Evolutionary conservation across 2,797 vertebrate species (phyloP), one percentile per base, ranked within the genome.

Genomic region (Eospalax fontanierii): DNA sequence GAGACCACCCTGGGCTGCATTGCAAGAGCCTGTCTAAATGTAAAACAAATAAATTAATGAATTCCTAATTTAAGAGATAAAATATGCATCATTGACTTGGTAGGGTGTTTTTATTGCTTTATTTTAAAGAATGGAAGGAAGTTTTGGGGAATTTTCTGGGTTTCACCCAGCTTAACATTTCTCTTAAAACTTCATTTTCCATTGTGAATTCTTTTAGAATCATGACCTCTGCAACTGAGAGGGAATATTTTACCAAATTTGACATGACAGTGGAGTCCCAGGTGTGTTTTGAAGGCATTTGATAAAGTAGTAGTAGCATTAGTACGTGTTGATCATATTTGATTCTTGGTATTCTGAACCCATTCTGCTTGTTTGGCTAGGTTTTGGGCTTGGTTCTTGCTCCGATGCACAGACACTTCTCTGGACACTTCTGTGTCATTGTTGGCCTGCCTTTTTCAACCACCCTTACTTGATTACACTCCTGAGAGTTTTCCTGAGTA

Each of bases 211-310:
- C 30, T 93, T 94, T 65, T 19, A 68, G 54, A 86, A 66, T 90
- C 61, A n/a, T 76, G 43, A 73, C 38, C 90, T 57, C 50, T 73
- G 38, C 16, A 95, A 43, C n/a, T 3, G 6, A 38, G 38, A 90
- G 78, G 71, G 81, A 70, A 43, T 94, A n/a, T 75, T 91, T 96
- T 87, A 90, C 24, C 50, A 40, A 90, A 24, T 82, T 88, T 92
- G 70, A 91, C 33, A 54, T 89, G 43, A 85, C 24, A 74, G 68
- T 75, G 19, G 65, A 28, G 19, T 81, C 89, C 50, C 26, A 38
- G 78, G 89, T 57, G 38, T 87, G 59, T 61, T 94, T 84, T 87
- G 80, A 91, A 71, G 43, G 43, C 11, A 21, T 90, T 96, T 93
- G 61, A 71, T 91, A 93, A 87, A 85, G 50, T 54, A 26, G 50